These are phyloP conservation scores for Sula dactylatra DNA, from an alignment of 2,113 vertebrate species.

Conservation along the genomic window DNA sequence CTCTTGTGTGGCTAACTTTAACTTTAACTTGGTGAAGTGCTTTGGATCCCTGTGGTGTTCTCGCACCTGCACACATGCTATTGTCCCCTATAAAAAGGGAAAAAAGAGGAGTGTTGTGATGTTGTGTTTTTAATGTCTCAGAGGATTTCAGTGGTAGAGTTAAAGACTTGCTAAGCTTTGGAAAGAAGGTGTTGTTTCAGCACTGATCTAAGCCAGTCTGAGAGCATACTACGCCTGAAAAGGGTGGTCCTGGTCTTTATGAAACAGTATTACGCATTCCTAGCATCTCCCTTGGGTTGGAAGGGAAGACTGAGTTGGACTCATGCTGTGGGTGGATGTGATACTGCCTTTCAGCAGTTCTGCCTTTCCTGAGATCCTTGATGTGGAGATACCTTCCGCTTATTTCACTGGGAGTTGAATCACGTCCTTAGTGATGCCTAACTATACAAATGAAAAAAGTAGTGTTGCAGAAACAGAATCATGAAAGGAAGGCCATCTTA, in stretches of 20 bases:
- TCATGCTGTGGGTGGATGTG: not conserved
- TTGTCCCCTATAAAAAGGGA: not conserved
- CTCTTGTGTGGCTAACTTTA: not conserved
- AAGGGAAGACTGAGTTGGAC: not conserved
- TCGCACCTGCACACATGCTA: accelerated
- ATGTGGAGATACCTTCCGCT: not conserved
- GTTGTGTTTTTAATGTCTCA: not conserved
- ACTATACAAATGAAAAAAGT: not conserved
- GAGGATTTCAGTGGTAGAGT: not conserved
- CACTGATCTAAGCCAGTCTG: not conserved
- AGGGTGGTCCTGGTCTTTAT: not conserved
- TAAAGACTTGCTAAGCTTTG: not conserved
- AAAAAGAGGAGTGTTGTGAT: not conserved
- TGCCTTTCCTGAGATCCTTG: not conserved
- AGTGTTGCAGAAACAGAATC: not conserved
- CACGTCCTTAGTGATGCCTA: not conserved
- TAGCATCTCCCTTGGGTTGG: not conserved
- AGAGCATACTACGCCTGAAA: not conserved
- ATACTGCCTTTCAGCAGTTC: not conserved
- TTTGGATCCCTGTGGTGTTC: not conserved
- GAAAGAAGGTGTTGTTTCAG: not conserved
- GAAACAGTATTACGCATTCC: not conserved
- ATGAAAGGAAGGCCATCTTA: not conserved
- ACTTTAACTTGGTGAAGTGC: not conserved
- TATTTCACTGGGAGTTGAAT: not conserved